These are phyloP conservation scores for Nyctereutes procyonoides DNA, from an alignment of 2,113 vertebrate species.

Conservation along the genomic window DNA sequence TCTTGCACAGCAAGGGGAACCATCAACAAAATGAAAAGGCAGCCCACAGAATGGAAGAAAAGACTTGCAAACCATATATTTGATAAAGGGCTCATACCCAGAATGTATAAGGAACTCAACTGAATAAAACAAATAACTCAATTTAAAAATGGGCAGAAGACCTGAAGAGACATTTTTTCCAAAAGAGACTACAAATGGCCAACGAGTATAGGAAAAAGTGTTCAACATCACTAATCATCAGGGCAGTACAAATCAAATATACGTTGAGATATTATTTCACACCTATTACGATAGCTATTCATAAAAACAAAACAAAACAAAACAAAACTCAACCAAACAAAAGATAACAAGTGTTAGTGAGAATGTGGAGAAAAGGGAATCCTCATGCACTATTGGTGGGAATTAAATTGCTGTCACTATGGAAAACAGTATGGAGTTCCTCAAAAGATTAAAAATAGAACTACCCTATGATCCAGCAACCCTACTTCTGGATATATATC, in stretches of 20 bases:
- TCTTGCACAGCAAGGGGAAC: background rate
- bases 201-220: background rate
- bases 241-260: background rate
- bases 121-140: background rate
- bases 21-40: background rate
- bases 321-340: background rate
- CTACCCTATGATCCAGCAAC: background rate
- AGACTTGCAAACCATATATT: background rate
- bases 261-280: background rate
- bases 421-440: background rate
- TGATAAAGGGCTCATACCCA: background rate
- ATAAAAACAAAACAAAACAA: background rate
- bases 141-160: background rate
- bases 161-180: background rate
- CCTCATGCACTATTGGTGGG: background rate
- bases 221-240: background rate
- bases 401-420: background rate
- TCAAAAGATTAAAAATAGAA: background rate
- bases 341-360: background rate
- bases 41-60: background rate
- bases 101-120: background rate
- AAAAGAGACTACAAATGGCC: background rate
- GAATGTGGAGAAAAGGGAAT: background rate
- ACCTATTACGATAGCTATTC: background rate
- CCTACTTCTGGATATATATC: background rate